Conservation (phyloP, 2,113 vertebrate species). For the Pachypanchax playfairii region DNA sequence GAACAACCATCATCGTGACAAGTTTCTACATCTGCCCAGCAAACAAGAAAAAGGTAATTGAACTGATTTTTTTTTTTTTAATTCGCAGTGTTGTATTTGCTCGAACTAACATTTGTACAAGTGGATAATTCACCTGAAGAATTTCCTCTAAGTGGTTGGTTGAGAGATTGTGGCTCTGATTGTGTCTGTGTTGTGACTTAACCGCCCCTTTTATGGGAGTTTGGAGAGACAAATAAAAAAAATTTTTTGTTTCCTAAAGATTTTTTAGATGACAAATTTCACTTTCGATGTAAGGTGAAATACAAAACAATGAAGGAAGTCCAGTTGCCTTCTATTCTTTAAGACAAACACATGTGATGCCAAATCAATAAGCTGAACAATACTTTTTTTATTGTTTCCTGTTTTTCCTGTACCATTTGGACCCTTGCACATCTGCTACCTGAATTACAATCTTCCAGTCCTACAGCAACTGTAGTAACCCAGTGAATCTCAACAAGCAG, state of each 20-base stretch:
- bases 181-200: neutral
- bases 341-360: too few species aligned
- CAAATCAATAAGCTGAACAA: neutral
- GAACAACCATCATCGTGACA: constrained; percentile 90
- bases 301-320: neutral
- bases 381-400: neutral
- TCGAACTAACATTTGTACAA: too few species aligned
- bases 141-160: neutral
- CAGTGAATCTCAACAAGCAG: constrained; percentile 11
- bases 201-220: neutral
- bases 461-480: constrained; percentile 12
- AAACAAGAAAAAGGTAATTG: constrained; percentile 93
- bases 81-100: neutral
- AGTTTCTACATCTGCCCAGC: constrained; percentile 97
- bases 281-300: neutral
- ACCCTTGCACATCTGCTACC: neutral
- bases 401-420: neutral
- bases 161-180: neutral
- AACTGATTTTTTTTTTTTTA: neutral
- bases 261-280: neutral
- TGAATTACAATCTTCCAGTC: constrained; percentile 3
- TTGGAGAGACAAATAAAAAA: too few species aligned
- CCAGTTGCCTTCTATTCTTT: too few species aligned
- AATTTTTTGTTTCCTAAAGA: neutral
- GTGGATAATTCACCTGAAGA: too few species aligned